A percentile compares a stretch with the other conserved stretches of the same genome.
These are phyloP conservation scores for Lepidurus apus DNA, from an alignment of 1,140 invertebrate species.

Conservation along the genomic window DNA sequence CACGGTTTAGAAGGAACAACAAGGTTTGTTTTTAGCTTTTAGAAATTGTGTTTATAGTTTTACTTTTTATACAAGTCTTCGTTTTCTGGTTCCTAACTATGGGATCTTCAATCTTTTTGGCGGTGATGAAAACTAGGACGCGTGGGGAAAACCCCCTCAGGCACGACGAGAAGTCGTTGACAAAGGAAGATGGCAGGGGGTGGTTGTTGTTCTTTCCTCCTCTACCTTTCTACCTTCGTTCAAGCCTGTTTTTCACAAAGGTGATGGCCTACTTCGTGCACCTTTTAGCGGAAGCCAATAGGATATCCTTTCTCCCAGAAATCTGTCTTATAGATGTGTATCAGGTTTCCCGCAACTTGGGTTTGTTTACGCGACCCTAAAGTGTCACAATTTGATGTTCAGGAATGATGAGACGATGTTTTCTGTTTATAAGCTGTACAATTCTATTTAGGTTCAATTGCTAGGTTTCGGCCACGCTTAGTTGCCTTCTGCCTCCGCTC, in stretches of 20 bases:
- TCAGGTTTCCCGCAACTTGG: too few relatives aligned
- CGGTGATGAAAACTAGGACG: slow-evolving; percentile 4
- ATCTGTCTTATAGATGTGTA: too few relatives aligned
- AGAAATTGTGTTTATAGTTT: too few relatives aligned
- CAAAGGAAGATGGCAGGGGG: background rate
- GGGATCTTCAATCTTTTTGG: background rate
- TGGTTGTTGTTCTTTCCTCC: background rate
- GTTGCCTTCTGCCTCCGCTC: background rate
- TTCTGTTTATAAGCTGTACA: background rate
- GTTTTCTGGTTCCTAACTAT: background rate
- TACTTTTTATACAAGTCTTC: too few relatives aligned
- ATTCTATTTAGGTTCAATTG: too few relatives aligned
- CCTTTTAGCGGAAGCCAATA: background rate
- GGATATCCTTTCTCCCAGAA: background rate
- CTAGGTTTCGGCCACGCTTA: background rate
- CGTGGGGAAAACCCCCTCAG: background rate
- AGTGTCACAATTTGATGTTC: background rate
- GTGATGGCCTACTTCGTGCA: slow-evolving; percentile 17
- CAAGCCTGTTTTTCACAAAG: slow-evolving; percentile 9
- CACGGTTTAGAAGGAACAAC: too few relatives aligned
- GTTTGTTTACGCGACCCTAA: too few relatives aligned
- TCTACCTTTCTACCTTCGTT: background rate
- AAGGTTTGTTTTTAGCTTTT: too few relatives aligned
- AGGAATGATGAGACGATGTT: background rate
- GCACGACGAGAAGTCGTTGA: background rate